Base-by-base conservation (phyloP, 2,888 invertebrate genomes). In the Catocala fraxini region DNA sequence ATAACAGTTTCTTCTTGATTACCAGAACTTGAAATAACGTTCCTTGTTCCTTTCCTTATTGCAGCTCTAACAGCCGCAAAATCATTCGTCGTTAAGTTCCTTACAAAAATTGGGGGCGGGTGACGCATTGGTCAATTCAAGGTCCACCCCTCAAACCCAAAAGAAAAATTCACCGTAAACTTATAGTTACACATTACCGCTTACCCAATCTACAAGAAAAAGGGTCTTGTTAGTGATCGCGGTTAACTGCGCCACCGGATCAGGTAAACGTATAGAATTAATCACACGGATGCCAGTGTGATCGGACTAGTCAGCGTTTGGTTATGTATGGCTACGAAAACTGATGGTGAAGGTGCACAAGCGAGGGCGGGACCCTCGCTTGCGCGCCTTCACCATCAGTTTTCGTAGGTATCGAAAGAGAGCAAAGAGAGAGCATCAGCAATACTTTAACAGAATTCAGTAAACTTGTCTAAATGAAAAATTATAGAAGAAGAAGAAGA, bases 221-320 rank as follows among this genome's bases (percentile, higher is more conserved):
- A 76, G 78, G 77, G 75, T 75, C 78, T 68, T 75, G 84, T 83
- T 86, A 84, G 83, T 74, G 78, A 77, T 73, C 78, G 83, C 80
- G 87, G 89, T 87, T 89, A 88, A 85, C 84, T 79, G 80, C 85
- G 81, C 84, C 84, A 85, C 84, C 83, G 83, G 90, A 90, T 89
- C 91, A 91, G 90, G 90, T 91, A 89, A 92, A 89, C 90, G 92
- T 81, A 85, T 83, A 80, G 88, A 88, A 93, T 93, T 92, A 92
- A 93, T 92, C 92, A 91, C 90, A 89, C 89, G 87, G 86, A 82
- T 81, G 83, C 83, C 85, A 69, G 84, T 82, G 86, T 70, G 89
- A 88, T 90, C 89, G 84, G 82, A 83, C 81, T 86, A 90, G 87
- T 91, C 90, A 89, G 91, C 89, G 80, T 86, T 90, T 82, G 77